Percentiles rank a stretch among this genome's conserved stretches.
These are phyloP conservation scores for Labeo catla DNA, from an alignment of 2,113 vertebrate species.

Conservation along the genomic window DNA sequence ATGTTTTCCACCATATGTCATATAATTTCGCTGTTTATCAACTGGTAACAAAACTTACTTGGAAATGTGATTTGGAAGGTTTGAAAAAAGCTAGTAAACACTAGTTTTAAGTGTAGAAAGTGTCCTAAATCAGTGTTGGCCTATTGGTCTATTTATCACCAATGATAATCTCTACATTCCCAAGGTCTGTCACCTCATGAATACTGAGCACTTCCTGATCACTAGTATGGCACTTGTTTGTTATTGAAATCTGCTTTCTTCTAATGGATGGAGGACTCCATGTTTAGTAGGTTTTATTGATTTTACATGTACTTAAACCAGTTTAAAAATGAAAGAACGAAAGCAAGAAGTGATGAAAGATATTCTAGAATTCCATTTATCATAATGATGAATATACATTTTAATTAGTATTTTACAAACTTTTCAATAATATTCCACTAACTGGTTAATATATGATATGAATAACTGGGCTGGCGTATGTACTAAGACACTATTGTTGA, in stretches of 20 bases:
- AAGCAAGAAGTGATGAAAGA: neutral
- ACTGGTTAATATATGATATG: neutral
- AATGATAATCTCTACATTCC: slow-evolving; percentile 16
- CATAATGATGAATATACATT: neutral
- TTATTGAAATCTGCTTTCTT: neutral
- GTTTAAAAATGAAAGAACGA: neutral
- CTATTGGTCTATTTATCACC: slow-evolving; percentile 4
- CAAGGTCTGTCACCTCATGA: slow-evolving; percentile 27
- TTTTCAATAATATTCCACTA: neutral
- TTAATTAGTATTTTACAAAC: neutral
- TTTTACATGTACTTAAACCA: neutral
- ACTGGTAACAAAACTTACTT: neutral
- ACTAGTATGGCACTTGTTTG: slow-evolving; percentile 1
- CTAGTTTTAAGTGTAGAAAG: neutral
- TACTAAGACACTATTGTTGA: neutral
- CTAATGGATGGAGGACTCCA: neutral
- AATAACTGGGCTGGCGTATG: neutral
- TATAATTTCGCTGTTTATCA: neutral
- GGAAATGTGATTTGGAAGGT: neutral
- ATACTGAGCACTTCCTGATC: slow-evolving; percentile 39
- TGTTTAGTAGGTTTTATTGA: neutral
- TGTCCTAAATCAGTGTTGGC: neutral
- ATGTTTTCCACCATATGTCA: neutral
- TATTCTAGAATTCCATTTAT: neutral
- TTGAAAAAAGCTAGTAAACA: neutral